Evolutionary conservation across 2,797 vertebrate species (phyloP).

Genomic region (Craterocephalus amniculus): DNA sequence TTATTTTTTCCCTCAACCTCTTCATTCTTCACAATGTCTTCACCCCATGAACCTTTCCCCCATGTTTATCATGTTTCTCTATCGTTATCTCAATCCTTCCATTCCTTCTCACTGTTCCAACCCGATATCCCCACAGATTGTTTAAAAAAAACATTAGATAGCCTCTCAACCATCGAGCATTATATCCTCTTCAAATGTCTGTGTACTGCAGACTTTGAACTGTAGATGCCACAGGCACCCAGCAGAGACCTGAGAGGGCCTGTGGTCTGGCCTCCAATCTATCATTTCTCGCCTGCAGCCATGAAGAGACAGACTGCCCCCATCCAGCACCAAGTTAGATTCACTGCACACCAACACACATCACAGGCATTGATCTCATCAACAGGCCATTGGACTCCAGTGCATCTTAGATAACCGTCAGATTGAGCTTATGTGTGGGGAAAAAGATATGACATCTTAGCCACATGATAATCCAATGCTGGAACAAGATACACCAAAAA

Average conservation of each 20-base stretch:
- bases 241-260: slow-evolving; percentile 55
- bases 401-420: slow-evolving; percentile 52
- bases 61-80: slow-evolving; percentile 27
- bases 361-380: slow-evolving; percentile 61
- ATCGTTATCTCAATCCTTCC: slow-evolving; percentile 44
- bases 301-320: slow-evolving; percentile 39
- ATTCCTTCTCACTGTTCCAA: slow-evolving; percentile 38
- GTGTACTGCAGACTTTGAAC: slow-evolving; percentile 61
- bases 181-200: slow-evolving; percentile 59
- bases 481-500: neutral
- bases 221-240: slow-evolving; percentile 53
- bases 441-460: slow-evolving; percentile 45
- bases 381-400: slow-evolving; percentile 30
- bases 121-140: slow-evolving; percentile 39
- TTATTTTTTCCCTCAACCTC: neutral
- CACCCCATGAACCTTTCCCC: slow-evolving; percentile 11
- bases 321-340: slow-evolving; percentile 40
- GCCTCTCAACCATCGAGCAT: slow-evolving; percentile 41
- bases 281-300: slow-evolving; percentile 66
- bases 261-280: slow-evolving; percentile 66
- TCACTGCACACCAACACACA: slow-evolving; percentile 49
- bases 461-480: slow-evolving; percentile 28
- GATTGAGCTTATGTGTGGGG: slow-evolving; percentile 43
- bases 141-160: slow-evolving; percentile 49
- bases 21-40: neutral